Conservation (phyloP, 1,140 invertebrate genomes). For the Euglossa dilemma region DNA sequence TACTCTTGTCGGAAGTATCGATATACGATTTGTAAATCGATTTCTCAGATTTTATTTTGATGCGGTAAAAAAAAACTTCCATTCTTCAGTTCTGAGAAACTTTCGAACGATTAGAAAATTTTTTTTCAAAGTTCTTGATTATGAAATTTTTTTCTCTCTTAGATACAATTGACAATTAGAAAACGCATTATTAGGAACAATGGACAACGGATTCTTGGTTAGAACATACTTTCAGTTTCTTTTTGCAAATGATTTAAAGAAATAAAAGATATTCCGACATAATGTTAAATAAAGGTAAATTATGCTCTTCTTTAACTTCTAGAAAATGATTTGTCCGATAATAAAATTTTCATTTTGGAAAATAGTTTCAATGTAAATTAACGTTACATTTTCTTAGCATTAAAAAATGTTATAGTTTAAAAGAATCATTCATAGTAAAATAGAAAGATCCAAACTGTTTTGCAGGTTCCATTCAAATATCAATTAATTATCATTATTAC, state of each 20-base stretch:
- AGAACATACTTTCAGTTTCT: conserved; percentile 22
- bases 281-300: background rate
- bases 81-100: background rate
- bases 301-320: too few species aligned
- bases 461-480: background rate
- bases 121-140: background rate
- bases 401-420: background rate
- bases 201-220: conserved; percentile 16
- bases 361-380: too few species aligned
- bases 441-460: background rate
- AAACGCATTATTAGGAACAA: conserved; percentile 30
- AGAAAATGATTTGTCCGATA: too few species aligned
- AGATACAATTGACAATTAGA: conserved; percentile 1
- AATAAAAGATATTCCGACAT: background rate
- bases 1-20: background rate
- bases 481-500: conserved; percentile 1
- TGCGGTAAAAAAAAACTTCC: background rate
- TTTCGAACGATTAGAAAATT: background rate
- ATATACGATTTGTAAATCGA: background rate
- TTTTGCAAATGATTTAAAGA: background rate
- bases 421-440: background rate
- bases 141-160: background rate
- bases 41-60: background rate
- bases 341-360: background rate
- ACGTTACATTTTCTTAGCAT: background rate